Base-by-base conservation (phyloP, 1,140 invertebrate genomes). In the Drosophila lowei region DNA sequence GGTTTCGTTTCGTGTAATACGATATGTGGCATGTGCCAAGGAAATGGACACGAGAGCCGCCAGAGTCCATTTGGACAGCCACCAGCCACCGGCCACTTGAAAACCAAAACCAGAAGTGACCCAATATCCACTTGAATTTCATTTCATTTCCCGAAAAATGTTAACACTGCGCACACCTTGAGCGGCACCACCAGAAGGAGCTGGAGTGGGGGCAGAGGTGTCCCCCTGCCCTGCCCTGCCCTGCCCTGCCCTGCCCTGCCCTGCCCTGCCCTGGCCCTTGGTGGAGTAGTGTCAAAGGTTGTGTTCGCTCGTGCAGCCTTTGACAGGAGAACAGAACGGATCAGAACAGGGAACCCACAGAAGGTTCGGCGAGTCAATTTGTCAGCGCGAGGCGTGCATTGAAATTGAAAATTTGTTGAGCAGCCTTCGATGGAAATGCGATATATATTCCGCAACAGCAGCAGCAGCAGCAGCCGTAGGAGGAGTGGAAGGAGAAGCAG, bases 1-100 rank as follows among this genome's bases (percentile, higher is more conserved):
- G 66, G 66, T 34, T 70, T 70, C 52, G 7, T 38, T 5, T 15
- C 41, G 21, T 60, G 83, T 54, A 88, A 86, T 75, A 25, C 53
- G 75, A 88, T 70, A 83, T 58, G 88, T 88, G 84, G 83, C 83
- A 76, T 86, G 83, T 89, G 83, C 83, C 83, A 88, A 64, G 83
- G 78, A 89, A 86, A 88, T 88, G 81, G 72, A 85, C 77, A 74
- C 34, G 11, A 38, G 34, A 38, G 34, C 34, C 34, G 34, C 34
- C 28, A 13, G 11, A 38, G 34, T 38, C 34, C 34, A 38, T 38
- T 38, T 38, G 34, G 47, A 42, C 50, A 25, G 42, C 44, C 23
- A 23, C 4, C 23, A 23, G 23, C 23, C 23, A 25, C 44, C 38
- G 8, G 34, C 34, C 66, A 70, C 66, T 71, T 65, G 53, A 72